Conservation (phyloP, 2,113 vertebrate genomes). For the Ochotona princeps region DNA sequence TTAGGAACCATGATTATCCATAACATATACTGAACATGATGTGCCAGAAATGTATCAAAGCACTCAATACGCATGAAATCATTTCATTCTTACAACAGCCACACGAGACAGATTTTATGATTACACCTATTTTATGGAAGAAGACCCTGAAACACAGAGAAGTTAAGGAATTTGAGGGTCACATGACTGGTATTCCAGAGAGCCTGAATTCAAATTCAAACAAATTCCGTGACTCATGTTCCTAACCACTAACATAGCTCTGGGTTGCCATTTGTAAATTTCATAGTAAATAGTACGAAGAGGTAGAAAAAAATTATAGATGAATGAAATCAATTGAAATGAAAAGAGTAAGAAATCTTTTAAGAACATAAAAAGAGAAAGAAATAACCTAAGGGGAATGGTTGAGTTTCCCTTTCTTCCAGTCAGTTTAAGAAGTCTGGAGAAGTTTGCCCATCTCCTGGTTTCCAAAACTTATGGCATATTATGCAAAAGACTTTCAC, state of each 20-base stretch:
- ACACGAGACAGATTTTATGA: neutral
- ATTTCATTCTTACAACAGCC: neutral
- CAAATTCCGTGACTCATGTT: neutral
- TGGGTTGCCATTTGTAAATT: neutral
- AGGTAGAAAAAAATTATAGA: neutral
- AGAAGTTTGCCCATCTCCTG: neutral
- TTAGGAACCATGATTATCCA: neutral
- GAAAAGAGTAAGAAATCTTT: neutral
- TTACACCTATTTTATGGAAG: neutral
- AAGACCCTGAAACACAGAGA: neutral
- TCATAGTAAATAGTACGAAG: neutral
- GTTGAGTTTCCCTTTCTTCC: neutral
- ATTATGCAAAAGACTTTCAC: neutral
- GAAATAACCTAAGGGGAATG: neutral
- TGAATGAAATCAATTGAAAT: neutral
- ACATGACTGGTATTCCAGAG: neutral
- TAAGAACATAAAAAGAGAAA: neutral
- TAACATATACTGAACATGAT: neutral
- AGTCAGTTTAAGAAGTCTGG: neutral
- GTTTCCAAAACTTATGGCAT: neutral
- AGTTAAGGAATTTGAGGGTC: neutral
- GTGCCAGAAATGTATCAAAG: neutral
- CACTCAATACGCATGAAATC: neutral
- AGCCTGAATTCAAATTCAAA: conserved; percentile 22
- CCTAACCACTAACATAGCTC: neutral